These are phyloP conservation scores for Petrocephalus zakoni DNA, from an alignment of 2,113 vertebrate genomes.

Conservation along the genomic window DNA sequence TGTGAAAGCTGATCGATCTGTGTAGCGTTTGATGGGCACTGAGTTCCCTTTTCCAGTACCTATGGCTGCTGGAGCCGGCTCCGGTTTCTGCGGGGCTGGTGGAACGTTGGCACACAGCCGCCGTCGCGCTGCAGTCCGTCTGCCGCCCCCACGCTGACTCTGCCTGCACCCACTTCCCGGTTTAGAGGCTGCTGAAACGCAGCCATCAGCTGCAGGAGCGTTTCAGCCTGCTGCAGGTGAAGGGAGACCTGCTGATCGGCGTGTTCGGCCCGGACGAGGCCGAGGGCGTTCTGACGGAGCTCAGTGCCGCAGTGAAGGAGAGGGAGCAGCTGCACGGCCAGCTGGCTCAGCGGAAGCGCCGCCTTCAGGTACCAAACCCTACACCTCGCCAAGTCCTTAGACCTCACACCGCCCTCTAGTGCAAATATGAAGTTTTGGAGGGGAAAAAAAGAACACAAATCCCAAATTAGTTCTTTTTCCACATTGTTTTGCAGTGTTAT, in stretches of 20 bases:
- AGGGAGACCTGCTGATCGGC: constrained; percentile 64
- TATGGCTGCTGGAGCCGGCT: neutral
- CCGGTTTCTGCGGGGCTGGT: neutral
- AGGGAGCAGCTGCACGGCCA: constrained; percentile 70
- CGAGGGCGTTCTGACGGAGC: constrained; percentile 58
- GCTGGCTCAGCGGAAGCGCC: constrained; percentile 73
- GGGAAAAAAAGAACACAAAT: neutral
- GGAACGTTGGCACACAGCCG: neutral
- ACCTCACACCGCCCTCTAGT: neutral
- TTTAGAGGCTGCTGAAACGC: constrained; percentile 60
- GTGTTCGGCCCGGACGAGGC: constrained; percentile 71
- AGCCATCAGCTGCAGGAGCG: constrained; percentile 73
- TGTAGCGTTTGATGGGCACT: neutral
- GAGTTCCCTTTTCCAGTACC: neutral
- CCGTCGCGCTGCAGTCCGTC: neutral
- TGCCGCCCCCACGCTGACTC: neutral
- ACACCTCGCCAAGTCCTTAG: too few species aligned
- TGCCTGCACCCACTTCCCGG: neutral
- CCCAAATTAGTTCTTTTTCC: neutral
- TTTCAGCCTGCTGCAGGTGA: constrained; percentile 63
- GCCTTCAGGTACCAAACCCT: constrained; percentile 64
- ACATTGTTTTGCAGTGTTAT: neutral
- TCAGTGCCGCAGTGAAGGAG: constrained; percentile 54
- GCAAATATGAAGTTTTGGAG: neutral
- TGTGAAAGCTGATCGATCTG: neutral